Base-by-base conservation (phyloP, 2,888 invertebrate genomes). In the Trileptium ribeirensis region DNA sequence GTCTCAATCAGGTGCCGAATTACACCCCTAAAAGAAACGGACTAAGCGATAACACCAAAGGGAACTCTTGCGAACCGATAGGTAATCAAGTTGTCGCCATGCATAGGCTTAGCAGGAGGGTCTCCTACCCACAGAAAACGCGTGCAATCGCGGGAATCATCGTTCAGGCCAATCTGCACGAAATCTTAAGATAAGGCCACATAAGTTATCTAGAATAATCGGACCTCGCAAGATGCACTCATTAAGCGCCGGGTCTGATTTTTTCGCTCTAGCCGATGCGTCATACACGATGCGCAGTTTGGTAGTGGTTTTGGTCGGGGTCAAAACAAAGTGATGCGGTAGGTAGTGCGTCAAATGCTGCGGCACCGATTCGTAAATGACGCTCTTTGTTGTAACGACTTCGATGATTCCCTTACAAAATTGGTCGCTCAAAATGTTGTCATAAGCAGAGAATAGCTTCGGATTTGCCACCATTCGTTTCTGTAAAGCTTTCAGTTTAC, bases 261-360 rank as follows among this genome's bases (percentile, higher is more conserved):
- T 75, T 24, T 75, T 34, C 77, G 77, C 77, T 15, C 39, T 34
- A n/a, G 77, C 77, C 2, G 77, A 75, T 24, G 77, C 77, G 38
- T 75, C 77, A 38, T 75, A 75, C 15, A 75, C 77, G 37, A 75
- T 75, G n/a, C 77, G 34, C 77, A 75, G 3, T 36, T 75, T 75
- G 29, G 77, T 75, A 36, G 77, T 75, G 15, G 77, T 15, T 24
- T 75, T 24, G 29, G 36, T n/a, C 8, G 77, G 77, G 29, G 31
- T 34, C n/a, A 75, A 36, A 24, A 75, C 77, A 75, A 24, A 33
- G 39, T 75, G 77, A 75, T 75, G 77, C 36, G 77, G 77, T 29
- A 75, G 36, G 77, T 75, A 75, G 77, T 75, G 77, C n/a, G n/a
- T 75, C 38, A 24, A n/a, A 36, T 70, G 31, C 70, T 70, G 33